Base-by-base conservation (phyloP, 2,888 invertebrate genomes). In the Caenorhabditis sp. region DNA sequence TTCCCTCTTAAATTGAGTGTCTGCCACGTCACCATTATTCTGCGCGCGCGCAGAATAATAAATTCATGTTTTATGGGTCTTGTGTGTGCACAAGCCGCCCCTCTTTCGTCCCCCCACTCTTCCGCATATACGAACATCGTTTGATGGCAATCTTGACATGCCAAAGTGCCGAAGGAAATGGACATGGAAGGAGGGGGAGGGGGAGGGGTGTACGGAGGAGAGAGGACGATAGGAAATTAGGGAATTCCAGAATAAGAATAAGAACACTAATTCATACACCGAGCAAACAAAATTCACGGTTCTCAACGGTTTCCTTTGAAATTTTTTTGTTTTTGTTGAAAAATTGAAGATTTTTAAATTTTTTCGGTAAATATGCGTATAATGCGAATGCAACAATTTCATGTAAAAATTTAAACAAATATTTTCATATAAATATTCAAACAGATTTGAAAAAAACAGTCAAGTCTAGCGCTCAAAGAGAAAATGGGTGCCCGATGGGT, bases 131-230 rank as follows among this genome's bases (percentile, higher is more conserved):
- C 50, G 60, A 58, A 69, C 60, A 69, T 69, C 60, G 60, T 69
- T 69, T 58, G 74, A 74, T 74, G 65, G 50, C 74, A 74, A 74
- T 74, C 58, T 65, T 22, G 15, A 26, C 26, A 56, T 64, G 64
- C 40, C 35, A 26, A 20, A 62, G 22, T 4, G 28, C n/a, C n/a
- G 28, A 28, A 15, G n/a, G 24, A 56, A 65, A 24, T 44, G 26
- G 55, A 20, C 53, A 58, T 15, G 2, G n/a, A 11, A 2, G 40
- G 28, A 15, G 26, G 60, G 15, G 24, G 20, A 47, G 28, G 11
- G 55, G 61, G 40, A 24, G 9, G 37, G 44, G 32, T 4, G 32
- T 32, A 61, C 15, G 9, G 61, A 61, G 11, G 18, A 15, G n/a
- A 50, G 20, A 50, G 50, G n/a, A 20, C 2, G 20, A 50, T 18